Evolutionary conservation across 2,888 invertebrate species (phyloP).

Genomic region (Eledona agricola): DNA sequence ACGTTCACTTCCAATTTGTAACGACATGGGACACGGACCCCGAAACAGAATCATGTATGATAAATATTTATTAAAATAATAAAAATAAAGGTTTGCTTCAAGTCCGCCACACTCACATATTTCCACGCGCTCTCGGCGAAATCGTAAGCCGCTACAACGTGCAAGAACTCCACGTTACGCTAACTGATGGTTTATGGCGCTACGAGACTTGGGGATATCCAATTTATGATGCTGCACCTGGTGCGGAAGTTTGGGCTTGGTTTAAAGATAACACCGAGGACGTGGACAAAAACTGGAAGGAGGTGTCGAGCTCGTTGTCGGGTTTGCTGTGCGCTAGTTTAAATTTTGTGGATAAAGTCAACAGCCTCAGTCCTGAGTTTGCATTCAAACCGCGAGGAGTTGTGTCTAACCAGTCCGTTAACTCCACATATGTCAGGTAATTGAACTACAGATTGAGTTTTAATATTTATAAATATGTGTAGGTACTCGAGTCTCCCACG

Average conservation of each 20-base stretch:
- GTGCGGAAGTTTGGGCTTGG: constrained; percentile 95
- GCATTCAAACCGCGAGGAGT: constrained; percentile 82
- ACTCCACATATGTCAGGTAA: constrained; percentile 59
- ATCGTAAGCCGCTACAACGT: constrained; percentile 84
- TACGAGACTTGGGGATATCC: constrained; percentile 96
- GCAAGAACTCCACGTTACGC: constrained; percentile 88
- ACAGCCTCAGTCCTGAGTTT: constrained; percentile 84
- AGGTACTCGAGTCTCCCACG: constrained; percentile 91
- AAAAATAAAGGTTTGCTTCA: constrained; percentile 46
- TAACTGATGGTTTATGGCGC: constrained; percentile 95
- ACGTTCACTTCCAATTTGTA: constrained; percentile 91
- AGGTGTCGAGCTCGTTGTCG: constrained; percentile 88
- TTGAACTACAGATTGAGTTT: no score
- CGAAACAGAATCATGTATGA: constrained; percentile 69
- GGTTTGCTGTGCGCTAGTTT: constrained; percentile 96
- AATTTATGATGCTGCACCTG: constrained; percentile 86
- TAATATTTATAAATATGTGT: no score
- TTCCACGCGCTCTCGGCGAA: constrained; percentile 90
- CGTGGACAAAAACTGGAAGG: constrained; percentile 86
- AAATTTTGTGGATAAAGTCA: constrained; percentile 88
- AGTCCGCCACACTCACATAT: constrained; percentile 86
- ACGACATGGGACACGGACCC: constrained; percentile 76
- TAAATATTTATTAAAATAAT: constrained; percentile 16
- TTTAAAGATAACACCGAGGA: constrained; percentile 75
- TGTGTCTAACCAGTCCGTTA: constrained; percentile 59